Evolutionary conservation across 2,888 invertebrate genomes (phyloP).

Genomic region (Polietes domitor): DNA sequence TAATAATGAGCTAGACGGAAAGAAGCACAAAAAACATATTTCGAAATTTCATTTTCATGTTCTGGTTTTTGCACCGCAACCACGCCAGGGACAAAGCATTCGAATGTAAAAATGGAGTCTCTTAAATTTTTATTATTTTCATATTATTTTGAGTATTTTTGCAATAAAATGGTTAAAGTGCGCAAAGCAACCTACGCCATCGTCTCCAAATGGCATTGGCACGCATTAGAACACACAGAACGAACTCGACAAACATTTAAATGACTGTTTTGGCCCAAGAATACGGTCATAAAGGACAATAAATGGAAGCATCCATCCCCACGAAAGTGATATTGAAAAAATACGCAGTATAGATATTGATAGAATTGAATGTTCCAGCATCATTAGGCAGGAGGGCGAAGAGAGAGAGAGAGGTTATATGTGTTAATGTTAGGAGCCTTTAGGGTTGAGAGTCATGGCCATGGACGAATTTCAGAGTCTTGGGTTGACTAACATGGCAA

Average conservation of each 20-base stretch:
- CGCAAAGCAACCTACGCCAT: conserved; percentile 1
- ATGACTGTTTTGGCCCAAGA: conserved; percentile 3
- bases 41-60: no score
- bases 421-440: no score
- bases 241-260: conserved; percentile 1
- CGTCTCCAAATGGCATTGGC: neutral
- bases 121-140: neutral
- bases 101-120: neutral
- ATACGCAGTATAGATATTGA: neutral
- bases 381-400: neutral
- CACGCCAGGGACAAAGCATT: no score
- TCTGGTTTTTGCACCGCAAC: no score
- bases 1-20: no score
- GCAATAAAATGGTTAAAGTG: neutral
- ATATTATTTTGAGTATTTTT: neutral
- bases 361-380: neutral
- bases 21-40: no score
- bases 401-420: no score
- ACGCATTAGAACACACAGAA: neutral
- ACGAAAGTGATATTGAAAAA: no score
- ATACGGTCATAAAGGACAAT: neutral
- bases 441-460: no score
- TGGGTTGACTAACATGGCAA: no score
- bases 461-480: no score
- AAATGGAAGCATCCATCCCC: no score